These are phyloP conservation scores for Chaenogobius annularis DNA, from an alignment of 2,113 vertebrate species.

Conservation along the genomic window DNA sequence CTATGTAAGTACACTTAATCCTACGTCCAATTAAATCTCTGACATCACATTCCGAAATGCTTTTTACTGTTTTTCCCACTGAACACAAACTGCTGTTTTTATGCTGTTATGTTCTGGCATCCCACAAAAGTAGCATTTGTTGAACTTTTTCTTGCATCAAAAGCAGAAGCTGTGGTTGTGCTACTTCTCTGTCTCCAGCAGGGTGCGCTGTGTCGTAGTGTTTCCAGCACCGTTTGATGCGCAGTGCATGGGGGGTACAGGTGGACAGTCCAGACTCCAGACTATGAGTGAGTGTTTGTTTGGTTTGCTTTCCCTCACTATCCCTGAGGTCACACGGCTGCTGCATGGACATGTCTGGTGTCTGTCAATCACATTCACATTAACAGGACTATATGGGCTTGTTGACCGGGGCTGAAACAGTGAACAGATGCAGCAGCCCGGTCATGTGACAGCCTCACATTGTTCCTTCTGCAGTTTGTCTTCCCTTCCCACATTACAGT, in stretches of 20 bases:
- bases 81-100: not conserved
- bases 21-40: not conserved
- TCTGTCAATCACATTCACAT: slow-evolving; percentile 19
- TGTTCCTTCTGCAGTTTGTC: slow-evolving; percentile 22
- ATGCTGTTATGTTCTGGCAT: not conserved
- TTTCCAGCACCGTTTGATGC: slow-evolving; percentile 43
- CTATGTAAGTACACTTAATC: slow-evolving; percentile 2
- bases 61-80: not conserved
- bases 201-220: slow-evolving; percentile 67
- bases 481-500: slow-evolving; percentile 19
- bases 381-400: slow-evolving; percentile 22
- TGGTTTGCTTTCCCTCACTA: slow-evolving; percentile 13
- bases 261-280: slow-evolving; percentile 30
- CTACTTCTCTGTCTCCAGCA: slow-evolving; percentile 43
- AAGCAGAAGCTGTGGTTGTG: slow-evolving; percentile 22
- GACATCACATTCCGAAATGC: not conserved
- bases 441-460: slow-evolving; percentile 9
- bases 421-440: slow-evolving; percentile 50
- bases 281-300: slow-evolving; percentile 9
- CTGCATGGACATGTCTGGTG: not conserved
- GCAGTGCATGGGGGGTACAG: slow-evolving; percentile 48
- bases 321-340: not conserved
- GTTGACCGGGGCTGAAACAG: slow-evolving; percentile 37
- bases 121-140: not conserved
- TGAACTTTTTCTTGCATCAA: not conserved